A percentile compares a stretch with the other conserved stretches of the same genome.
Evolutionary conservation across 2,113 vertebrate species (phyloP).

Genomic region (Macaca fascicularis): DNA sequence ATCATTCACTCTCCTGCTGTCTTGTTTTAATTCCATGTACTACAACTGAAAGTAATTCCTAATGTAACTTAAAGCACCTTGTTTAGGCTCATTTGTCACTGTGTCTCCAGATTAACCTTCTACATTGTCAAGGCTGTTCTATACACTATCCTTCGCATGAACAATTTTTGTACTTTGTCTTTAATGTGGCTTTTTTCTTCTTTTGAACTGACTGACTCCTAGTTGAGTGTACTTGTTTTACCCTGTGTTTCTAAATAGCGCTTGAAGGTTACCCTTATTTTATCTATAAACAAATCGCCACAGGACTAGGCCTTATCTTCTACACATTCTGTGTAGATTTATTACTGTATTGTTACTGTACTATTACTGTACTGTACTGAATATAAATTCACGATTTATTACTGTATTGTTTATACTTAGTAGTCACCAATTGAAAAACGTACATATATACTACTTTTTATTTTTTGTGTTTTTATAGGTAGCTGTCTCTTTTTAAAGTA

Average conservation of each 20-base stretch:
- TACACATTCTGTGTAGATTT: not conserved
- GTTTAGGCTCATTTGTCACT: not conserved
- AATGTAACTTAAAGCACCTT: not conserved
- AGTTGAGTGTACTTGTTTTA: not conserved
- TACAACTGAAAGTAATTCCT: not conserved
- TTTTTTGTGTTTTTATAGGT: not conserved
- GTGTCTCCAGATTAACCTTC: not conserved
- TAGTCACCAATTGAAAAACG: not conserved
- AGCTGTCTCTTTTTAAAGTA: not conserved
- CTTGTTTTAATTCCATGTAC: not conserved
- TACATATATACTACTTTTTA: not conserved
- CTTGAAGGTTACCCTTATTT: not conserved
- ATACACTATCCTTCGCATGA: not conserved
- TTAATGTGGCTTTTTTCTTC: not conserved
- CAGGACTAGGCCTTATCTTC: not conserved
- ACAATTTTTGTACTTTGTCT: not conserved
- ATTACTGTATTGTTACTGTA: not conserved
- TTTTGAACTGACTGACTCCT: not conserved
- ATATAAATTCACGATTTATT: not conserved
- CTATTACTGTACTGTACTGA: no score
- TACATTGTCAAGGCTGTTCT: not conserved
- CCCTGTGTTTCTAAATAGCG: not conserved
- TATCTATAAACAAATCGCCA: not conserved
- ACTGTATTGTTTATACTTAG: not conserved
- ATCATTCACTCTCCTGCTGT: not conserved